A percentile compares a stretch with the other conserved stretches of the same genome.
phyloP scores from a whole-genome alignment of 2,888 invertebrate genomes.

The Daptonema setosum region DNA sequence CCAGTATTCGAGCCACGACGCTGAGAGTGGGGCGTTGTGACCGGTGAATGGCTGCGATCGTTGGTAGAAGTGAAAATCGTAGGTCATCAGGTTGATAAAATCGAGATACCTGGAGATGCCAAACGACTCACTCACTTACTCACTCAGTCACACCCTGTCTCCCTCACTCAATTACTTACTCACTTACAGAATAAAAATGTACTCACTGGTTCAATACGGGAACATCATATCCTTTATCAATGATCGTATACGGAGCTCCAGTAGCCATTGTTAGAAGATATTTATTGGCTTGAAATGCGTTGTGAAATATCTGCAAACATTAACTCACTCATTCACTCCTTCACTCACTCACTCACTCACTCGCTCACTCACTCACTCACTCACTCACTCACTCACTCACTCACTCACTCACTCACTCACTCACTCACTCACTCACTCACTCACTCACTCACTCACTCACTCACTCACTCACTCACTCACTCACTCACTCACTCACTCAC shows the following conservation, averaged over 20 bases:
- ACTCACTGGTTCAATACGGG: constrained; percentile 51
- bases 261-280: constrained; percentile 26
- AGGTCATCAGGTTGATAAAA: constrained; percentile 69
- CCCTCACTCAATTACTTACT: too few species aligned
- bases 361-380: too few species aligned
- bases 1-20: constrained; percentile 39
- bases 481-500: too few species aligned
- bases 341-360: too few species aligned
- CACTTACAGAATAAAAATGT: constrained; percentile 15
- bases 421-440: too few species aligned
- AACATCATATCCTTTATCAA: constrained; percentile 54
- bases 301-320: background rate
- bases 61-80: constrained; percentile 62
- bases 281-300: background rate
- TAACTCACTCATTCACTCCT: too few species aligned
- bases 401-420: too few species aligned
- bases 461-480: too few species aligned
- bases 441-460: too few species aligned
- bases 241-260: constrained; percentile 52
- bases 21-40: constrained; percentile 56
- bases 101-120: too few species aligned
- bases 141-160: background rate
- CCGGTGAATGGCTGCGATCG: constrained; percentile 56
- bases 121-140: too few species aligned
- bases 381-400: too few species aligned